Percentiles rank a stretch among this genome's conserved stretches.
Evolutionary conservation across 37 sponge, comb jelly and placozoan genomes (phyloP).

Genomic region (Halisarca cf. caerulea): DNA sequence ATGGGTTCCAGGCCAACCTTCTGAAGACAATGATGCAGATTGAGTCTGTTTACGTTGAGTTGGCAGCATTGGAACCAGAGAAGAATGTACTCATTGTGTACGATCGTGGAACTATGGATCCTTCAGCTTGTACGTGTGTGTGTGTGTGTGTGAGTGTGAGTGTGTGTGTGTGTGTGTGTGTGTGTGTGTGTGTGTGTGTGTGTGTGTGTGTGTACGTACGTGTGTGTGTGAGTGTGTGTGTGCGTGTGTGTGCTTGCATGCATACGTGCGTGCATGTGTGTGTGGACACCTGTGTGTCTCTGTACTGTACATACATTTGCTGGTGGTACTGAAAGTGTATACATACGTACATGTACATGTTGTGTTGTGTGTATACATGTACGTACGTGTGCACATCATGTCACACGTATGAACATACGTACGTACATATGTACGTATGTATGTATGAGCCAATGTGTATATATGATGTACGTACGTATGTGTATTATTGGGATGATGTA

Average conservation of each 20-base stretch:
- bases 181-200: slow-evolving; percentile 5
- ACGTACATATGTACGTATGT: too few species aligned
- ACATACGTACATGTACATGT: too few species aligned
- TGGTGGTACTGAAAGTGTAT: too few species aligned
- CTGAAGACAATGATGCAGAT: slow-evolving; percentile 59
- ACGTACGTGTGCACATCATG: too few species aligned
- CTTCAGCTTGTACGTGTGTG: slow-evolving; percentile 66
- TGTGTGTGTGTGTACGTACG: not conserved
- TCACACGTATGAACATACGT: too few species aligned
- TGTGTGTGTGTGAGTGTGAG: slow-evolving; percentile 27
- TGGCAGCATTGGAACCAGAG: slow-evolving; percentile 51
- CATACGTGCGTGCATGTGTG: not conserved
- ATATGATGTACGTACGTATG: too few species aligned
- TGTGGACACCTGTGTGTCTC: too few species aligned
- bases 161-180: slow-evolving; percentile 30
- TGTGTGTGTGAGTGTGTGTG: slow-evolving; percentile 6
- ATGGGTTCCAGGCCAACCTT: slow-evolving; percentile 52
- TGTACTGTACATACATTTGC: too few species aligned
- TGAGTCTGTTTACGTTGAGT: slow-evolving; percentile 63
- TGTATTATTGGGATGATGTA: too few species aligned
- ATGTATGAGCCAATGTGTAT: too few species aligned
- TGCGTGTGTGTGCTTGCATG: not conserved
- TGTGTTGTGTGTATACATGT: too few species aligned
- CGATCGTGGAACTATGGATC: slow-evolving; percentile 82
- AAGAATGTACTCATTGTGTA: slow-evolving; percentile 69